Percentiles rank a stretch among this genome's conserved stretches.
Evolutionary conservation across 1,140 invertebrate genomes (phyloP).

Genomic region (Apis cerana): DNA sequence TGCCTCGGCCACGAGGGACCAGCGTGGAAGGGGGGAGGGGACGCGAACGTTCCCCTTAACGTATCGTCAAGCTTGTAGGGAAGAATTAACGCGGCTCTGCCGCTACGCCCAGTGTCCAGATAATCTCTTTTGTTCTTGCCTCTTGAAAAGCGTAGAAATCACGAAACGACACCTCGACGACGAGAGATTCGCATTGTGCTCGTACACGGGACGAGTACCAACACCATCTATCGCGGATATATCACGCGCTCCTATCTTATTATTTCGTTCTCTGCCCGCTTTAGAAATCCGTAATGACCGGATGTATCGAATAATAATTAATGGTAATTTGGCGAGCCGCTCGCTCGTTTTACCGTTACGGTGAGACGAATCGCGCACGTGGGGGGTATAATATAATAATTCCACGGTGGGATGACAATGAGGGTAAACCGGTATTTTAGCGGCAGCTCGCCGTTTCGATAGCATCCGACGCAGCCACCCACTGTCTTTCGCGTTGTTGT

Average conservation of each 20-base stretch:
- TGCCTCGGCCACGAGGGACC: background rate
- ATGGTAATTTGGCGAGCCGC: background rate
- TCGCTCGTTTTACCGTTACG: background rate
- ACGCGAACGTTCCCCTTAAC: background rate
- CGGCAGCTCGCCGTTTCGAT: background rate
- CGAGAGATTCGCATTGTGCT: background rate
- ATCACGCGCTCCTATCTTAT: no score
- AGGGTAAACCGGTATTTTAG: slow-evolving; percentile 32
- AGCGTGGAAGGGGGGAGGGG: no score
- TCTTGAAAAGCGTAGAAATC: slow-evolving; percentile 8
- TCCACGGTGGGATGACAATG: slow-evolving; percentile 43
- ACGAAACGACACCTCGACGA: background rate
- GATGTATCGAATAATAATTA: slow-evolving; percentile 53
- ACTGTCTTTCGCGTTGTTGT: background rate
- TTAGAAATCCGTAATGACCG: slow-evolving; percentile 27
- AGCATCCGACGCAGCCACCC: slow-evolving; percentile 13
- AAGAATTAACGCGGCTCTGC: slow-evolving; percentile 7
- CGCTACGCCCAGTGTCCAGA: background rate
- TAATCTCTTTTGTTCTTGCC: background rate
- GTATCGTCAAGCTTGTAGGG: slow-evolving; percentile 4
- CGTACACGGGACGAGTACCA: no score
- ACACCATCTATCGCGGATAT: no score
- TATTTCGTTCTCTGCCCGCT: slow-evolving; percentile 7
- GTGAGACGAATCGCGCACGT: slow-evolving; percentile 50
- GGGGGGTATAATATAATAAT: slow-evolving; percentile 18